phyloP scores from a whole-genome alignment of 1,140 invertebrate species.

The Leptinotarsa defecta region DNA sequence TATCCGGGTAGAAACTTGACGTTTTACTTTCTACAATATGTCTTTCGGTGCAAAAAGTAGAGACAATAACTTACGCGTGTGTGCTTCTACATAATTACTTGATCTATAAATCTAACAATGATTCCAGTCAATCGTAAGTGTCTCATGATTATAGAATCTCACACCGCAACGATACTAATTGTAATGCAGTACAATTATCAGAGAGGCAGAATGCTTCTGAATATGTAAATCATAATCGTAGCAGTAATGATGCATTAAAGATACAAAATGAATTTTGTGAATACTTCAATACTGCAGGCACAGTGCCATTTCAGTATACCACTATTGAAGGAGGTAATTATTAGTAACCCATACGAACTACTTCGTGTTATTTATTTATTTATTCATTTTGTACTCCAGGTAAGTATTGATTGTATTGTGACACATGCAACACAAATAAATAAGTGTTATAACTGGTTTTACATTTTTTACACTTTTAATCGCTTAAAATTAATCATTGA shows the following conservation, averaged over 20 bases:
- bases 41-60: conserved; percentile 4
- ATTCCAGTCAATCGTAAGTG: conserved; percentile 4
- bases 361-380: neutral
- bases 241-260: neutral
- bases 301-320: neutral
- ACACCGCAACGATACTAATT: neutral
- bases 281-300: conserved; percentile 7
- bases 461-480: neutral
- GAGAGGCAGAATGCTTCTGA: neutral
- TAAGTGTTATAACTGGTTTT: neutral
- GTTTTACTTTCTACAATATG: neutral
- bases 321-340: neutral
- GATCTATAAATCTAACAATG: conserved; percentile 1
- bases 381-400: neutral
- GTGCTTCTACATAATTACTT: neutral
- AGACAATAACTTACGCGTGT: conserved; percentile 3
- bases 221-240: neutral
- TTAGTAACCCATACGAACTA: neutral
- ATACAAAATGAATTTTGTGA: neutral
- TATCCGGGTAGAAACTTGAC: too few species aligned
- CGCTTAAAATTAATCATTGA: neutral
- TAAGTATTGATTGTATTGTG: neutral
- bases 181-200: conserved; percentile 2
- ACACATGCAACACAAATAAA: neutral
- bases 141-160: neutral